A percentile compares a stretch with the other conserved stretches of the same genome.
These are phyloP conservation scores for Morone chrysops DNA, from an alignment of 2,113 vertebrate species.

Conservation along the genomic window DNA sequence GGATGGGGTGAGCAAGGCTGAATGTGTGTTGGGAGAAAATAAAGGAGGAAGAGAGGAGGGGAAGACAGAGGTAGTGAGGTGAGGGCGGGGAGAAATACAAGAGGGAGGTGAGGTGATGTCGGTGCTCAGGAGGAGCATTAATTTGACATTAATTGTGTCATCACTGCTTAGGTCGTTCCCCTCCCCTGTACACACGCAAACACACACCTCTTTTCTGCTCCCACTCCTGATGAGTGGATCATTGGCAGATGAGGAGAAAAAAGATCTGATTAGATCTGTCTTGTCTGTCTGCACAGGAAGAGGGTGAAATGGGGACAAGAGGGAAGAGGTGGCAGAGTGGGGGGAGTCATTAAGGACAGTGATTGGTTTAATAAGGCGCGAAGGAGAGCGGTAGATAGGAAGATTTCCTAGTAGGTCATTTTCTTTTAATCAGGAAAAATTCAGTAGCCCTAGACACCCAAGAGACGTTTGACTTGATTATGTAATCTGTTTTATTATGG, in stretches of 20 bases:
- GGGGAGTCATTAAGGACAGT: slow-evolving; percentile 69
- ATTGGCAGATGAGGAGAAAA: slow-evolving; percentile 59
- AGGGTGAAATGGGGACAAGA: slow-evolving; percentile 72
- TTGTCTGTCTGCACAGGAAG: slow-evolving; percentile 65
- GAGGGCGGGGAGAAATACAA: slow-evolving; percentile 56
- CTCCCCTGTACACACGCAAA: not conserved
- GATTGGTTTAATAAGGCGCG: slow-evolving; percentile 72
- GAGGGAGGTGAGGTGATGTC: slow-evolving; percentile 66
- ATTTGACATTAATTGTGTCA: slow-evolving; percentile 84
- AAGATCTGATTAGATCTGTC: slow-evolving; percentile 78
- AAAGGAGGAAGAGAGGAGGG: slow-evolving; percentile 27
- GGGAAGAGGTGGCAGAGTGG: slow-evolving; percentile 34
- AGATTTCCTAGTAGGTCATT: slow-evolving; percentile 71
- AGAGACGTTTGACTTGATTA: slow-evolving; percentile 48
- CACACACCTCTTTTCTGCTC: slow-evolving; percentile 54
- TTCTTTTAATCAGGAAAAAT: slow-evolving; percentile 70
- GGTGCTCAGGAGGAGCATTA: slow-evolving; percentile 72
- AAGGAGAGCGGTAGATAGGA: slow-evolving; percentile 57
- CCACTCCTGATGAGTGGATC: slow-evolving; percentile 73
- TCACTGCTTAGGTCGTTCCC: slow-evolving; percentile 52
- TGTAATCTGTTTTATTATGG: slow-evolving; percentile 57
- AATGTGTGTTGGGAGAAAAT: slow-evolving; percentile 48
- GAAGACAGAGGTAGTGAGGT: slow-evolving; percentile 52
- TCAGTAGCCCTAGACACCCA: slow-evolving; percentile 27
- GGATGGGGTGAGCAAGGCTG: slow-evolving; percentile 22